Evolutionary conservation across 2,113 vertebrate species (phyloP).

Genomic region (Rhizomys pruinosus): DNA sequence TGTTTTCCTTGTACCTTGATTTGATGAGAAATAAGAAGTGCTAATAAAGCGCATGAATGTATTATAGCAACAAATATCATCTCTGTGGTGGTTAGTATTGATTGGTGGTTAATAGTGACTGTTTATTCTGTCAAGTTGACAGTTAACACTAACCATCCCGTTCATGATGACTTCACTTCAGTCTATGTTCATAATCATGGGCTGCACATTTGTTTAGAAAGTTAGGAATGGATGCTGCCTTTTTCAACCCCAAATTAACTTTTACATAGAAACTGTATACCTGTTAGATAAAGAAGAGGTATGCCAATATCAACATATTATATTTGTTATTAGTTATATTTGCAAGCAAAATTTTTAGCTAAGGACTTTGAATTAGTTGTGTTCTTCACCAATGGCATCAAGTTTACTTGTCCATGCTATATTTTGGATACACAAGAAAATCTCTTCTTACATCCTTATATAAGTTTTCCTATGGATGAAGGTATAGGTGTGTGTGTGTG

Average conservation of each 20-base stretch:
- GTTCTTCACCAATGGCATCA: background rate
- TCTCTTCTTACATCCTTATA: background rate
- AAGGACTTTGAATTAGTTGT: background rate
- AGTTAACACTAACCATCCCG: background rate
- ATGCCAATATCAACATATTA: background rate
- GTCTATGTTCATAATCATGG: background rate
- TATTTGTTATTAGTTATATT: too few relatives aligned
- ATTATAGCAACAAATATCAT: background rate
- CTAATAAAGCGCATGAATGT: background rate
- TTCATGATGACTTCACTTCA: background rate
- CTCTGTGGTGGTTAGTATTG: background rate
- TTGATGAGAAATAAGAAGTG: background rate
- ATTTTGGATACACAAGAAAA: constrained; percentile 7
- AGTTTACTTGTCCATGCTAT: background rate
- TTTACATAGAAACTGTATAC: background rate
- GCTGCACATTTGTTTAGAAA: background rate
- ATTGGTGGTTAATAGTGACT: background rate
- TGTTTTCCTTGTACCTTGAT: background rate
- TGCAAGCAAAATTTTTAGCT: background rate
- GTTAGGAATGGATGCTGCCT: background rate
- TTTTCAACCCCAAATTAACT: background rate
- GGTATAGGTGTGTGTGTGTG: background rate
- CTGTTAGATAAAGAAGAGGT: background rate
- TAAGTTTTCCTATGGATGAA: background rate
- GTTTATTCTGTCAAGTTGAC: background rate